A percentile compares a stretch with the other conserved stretches of the same genome.
Conservation (phyloP, 1,140 invertebrate species). For the Onthophagus taurus region DNA sequence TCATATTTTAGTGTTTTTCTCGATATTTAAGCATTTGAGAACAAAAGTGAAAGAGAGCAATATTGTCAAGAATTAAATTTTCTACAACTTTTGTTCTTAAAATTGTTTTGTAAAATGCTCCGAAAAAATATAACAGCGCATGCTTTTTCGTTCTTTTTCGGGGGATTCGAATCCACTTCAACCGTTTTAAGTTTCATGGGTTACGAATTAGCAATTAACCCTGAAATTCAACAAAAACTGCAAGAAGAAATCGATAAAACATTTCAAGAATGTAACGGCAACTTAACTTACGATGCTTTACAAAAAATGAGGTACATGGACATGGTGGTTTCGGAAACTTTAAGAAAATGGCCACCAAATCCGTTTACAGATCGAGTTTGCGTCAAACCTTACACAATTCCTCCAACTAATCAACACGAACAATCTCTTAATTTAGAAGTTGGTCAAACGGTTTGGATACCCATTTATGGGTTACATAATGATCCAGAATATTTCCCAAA, state of each 20-base stretch:
- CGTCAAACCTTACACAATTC: constrained; percentile 29
- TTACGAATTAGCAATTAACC: too few species aligned
- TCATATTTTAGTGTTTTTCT: too few species aligned
- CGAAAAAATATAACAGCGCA: constrained; percentile 24
- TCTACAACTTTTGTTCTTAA: too few species aligned
- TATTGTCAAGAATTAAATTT: too few species aligned
- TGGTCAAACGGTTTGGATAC: constrained; percentile 27
- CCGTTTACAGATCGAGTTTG: constrained; percentile 34
- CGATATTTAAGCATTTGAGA: too few species aligned
- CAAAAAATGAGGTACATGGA: constrained; percentile 18
- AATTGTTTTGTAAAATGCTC: too few species aligned
- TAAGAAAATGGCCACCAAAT: constrained; percentile 42
- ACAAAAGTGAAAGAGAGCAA: too few species aligned
- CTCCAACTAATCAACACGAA: constrained; percentile 16
- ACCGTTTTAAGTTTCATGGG: background rate
- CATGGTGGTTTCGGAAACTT: constrained; percentile 36
- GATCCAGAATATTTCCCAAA: constrained; percentile 20
- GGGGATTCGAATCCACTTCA: background rate
- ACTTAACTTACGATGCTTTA: constrained; percentile 6
- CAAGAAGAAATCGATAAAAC: too few species aligned
- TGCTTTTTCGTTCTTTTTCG: background rate
- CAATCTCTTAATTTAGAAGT: constrained; percentile 22
- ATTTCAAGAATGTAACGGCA: constrained; percentile 5
- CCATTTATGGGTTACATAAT: constrained; percentile 28
- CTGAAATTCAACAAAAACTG: too few species aligned